Base-by-base conservation (phyloP, 1,140 invertebrate genomes). In the Triops longicaudatus region DNA sequence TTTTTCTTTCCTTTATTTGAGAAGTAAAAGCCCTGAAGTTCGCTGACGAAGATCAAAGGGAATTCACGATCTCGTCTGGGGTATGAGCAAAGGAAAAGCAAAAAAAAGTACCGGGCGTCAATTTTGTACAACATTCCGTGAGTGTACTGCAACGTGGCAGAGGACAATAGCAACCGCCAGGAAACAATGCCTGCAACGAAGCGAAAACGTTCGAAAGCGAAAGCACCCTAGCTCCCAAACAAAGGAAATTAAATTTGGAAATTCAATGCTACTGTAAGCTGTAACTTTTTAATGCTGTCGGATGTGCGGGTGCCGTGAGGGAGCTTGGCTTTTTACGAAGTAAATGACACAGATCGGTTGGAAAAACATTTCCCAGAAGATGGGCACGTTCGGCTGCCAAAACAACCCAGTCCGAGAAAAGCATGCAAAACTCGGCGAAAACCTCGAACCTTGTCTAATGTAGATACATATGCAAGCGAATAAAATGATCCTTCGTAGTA, bases 141-240 rank as follows among this genome's bases (percentile, higher is more conserved):
- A n/a, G 50, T 63, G 14, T 63, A 63, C 50, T n/a, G 50, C 17
- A 63, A 22, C 50, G 22, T 22, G 22, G 50, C 22, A 6, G 22
- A 22, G 50, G 17, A 63, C 50, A 63, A 63, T 63, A 63, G 50
- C 50, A n/a, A 17, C 50, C 14, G 50, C 17, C 50, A 63, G 14
- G 50, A 17, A 63, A 63, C 50, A 63, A 63, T 63, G 50, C 17
- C 50, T 63, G 14, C 50, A 63, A 22, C 50, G 50, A 63, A 17
- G 50, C 50, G 50, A 63, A 63, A 63, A 63, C n/a, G 50, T 63
- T 63, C 50, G 22, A 63, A 63, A 63, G 14, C 50, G 50, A 63
- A 63, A 63, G 50, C 50, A 22, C 50, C 50, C 50, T 63, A n/a
- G 22, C 31, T n/a, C 50, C 14, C 50, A 22, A 22, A 22, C 50